Percentiles rank a stretch among this genome's conserved stretches.
Conservation (phyloP, 1,140 invertebrate genomes). For the Dinothrombium tinctorium region DNA sequence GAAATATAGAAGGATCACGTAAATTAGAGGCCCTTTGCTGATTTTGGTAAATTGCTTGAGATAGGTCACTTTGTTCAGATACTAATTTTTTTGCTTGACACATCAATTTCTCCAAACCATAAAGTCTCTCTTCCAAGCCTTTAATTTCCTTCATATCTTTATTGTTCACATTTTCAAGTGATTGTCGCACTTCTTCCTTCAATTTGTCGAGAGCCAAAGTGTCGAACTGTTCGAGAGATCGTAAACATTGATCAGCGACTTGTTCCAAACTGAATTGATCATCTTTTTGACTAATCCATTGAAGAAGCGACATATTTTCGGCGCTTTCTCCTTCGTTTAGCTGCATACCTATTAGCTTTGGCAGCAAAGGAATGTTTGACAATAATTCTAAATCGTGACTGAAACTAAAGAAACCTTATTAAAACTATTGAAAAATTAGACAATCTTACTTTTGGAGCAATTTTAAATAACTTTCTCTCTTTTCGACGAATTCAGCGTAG, state of each 20-base stretch:
- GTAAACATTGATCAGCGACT: conserved; percentile 46
- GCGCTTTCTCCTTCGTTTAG: conserved; percentile 8
- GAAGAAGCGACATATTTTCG: conserved; percentile 29
- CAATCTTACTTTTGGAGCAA: conserved; percentile 34
- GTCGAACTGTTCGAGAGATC: conserved; percentile 39
- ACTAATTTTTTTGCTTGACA: conserved; percentile 44
- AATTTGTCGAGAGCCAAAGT: conserved; percentile 31
- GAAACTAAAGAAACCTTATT: conserved; percentile 32
- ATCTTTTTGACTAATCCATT: conserved; percentile 56
- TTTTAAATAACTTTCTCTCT: conserved; percentile 34
- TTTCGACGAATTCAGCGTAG: conserved; percentile 44
- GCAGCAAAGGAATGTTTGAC: conserved; percentile 52
- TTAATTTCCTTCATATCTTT: conserved; percentile 63
- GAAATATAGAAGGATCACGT: conserved; percentile 52
- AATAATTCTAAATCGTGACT: conserved; percentile 43
- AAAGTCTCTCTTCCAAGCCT: conserved; percentile 60
- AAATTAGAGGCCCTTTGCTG: conserved; percentile 46
- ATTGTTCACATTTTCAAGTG: conserved; percentile 38
- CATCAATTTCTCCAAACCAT: conserved; percentile 55
- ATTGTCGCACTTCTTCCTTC: conserved; percentile 29
- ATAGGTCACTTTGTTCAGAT: conserved; percentile 54
- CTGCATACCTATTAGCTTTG: conserved; percentile 31
- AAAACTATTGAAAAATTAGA: conserved; percentile 3
- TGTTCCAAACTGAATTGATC: conserved; percentile 48
- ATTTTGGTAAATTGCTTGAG: conserved; percentile 49